Base-by-base conservation (phyloP, 1,140 invertebrate genomes). In the Leptinotarsa undecemlineata region DNA sequence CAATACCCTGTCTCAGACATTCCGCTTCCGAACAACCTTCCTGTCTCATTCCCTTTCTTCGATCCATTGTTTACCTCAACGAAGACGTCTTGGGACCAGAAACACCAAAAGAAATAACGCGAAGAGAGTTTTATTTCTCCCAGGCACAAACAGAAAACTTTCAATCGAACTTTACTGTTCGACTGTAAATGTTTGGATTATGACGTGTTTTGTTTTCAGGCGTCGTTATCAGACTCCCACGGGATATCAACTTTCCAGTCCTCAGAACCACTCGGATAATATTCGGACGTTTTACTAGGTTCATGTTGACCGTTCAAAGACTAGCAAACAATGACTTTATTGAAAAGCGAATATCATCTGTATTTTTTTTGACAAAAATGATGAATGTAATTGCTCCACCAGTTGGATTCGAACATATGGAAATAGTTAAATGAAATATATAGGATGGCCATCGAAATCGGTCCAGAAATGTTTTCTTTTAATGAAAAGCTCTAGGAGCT, bases 101-200 rank as follows among this genome's bases (percentile, higher is more conserved):
- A 57, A 57, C 51, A 57, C n/a, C 51, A 19, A 57, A 17, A 64
- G 63, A 64, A 64, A 64, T 19, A 15, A 21, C 20, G 63, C 15
- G 17, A 13, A 64, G 26, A 14, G 26, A 64, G 17, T 64, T 64
- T 21, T 20, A 64, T 64, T 64, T 23, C 26, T 64, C 15, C 63
- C 26, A 64, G 20, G 15, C 51, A 75, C 77, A 78, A 74, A 67
- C 74, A 73, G 77, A 76, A 81, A 81, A 81, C 75, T 81, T 81
- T 81, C 78, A 81, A 81, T 80, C 79, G 79, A 81, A 78, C 76
- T 80, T 79, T 79, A 78, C 75, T 76, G 73, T 74, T 77, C 75
- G 73, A 74, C 74, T 77, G 74, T 62, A 74, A 75, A 67, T 64
- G 76, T 68, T 73, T 66, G 75, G 77, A 77, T 78, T 80, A 80